Evolutionary conservation across 2,797 vertebrate species (phyloP).

Genomic region (Mormyrus proboscirostris): DNA sequence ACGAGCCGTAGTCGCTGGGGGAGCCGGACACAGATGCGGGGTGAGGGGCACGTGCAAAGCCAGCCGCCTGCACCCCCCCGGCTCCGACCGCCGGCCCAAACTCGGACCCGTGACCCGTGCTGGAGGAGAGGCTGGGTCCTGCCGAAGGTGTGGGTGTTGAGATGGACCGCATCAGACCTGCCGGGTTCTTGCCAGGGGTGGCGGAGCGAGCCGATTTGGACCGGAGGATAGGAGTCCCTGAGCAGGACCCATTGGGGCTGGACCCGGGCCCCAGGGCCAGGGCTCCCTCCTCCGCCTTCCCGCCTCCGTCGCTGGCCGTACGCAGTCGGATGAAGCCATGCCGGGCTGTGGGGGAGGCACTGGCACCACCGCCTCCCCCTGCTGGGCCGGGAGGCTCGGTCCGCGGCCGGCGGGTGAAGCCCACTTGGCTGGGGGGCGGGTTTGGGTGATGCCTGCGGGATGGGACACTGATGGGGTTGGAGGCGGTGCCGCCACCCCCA

Average conservation of each 20-base stretch:
- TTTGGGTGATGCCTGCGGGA: slow-evolving; percentile 64
- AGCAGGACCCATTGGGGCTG: slow-evolving; percentile 61
- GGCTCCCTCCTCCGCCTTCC: slow-evolving; percentile 53
- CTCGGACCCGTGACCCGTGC: slow-evolving; percentile 60
- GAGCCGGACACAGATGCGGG: slow-evolving; percentile 61
- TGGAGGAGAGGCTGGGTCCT: slow-evolving; percentile 56
- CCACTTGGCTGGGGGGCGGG: slow-evolving; percentile 69
- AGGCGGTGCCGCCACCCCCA: slow-evolving; percentile 63
- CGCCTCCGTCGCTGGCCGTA: slow-evolving; percentile 61
- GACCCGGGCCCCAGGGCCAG: slow-evolving; percentile 42
- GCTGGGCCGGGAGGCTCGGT: slow-evolving; percentile 57
- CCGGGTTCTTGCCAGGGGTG: slow-evolving; percentile 53
- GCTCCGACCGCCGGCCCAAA: slow-evolving; percentile 47
- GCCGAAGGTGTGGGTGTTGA: slow-evolving; percentile 61
- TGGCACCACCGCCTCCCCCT: slow-evolving; percentile 45
- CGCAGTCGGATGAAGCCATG: slow-evolving; percentile 59
- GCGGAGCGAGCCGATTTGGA: slow-evolving; percentile 60
- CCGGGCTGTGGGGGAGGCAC: slow-evolving; percentile 61
- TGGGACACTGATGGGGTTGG: slow-evolving; percentile 73
- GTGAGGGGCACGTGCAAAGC: slow-evolving; percentile 53
- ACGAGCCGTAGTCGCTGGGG: slow-evolving; percentile 71
- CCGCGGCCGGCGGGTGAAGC: slow-evolving; percentile 63
- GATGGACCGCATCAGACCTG: slow-evolving; percentile 60
- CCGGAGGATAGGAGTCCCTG: slow-evolving; percentile 63
- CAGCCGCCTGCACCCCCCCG: slow-evolving; percentile 39